A percentile compares a stretch with the other conserved stretches of the same genome.
Conservation (phyloP, 2,888 invertebrate species). For the Myopa testacea region DNA sequence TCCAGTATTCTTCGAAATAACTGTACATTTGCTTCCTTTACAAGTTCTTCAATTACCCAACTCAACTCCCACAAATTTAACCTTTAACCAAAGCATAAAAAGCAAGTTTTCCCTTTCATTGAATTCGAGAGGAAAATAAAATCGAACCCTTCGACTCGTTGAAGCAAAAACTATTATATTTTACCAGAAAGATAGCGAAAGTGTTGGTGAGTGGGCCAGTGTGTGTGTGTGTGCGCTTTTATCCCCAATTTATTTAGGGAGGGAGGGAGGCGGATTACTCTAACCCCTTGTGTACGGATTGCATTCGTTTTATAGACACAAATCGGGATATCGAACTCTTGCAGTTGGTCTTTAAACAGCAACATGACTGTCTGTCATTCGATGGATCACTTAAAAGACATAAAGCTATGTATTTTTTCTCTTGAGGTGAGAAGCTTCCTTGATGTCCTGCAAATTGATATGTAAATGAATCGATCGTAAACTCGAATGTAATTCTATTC, state of each 20-base stretch:
- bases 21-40: not conserved
- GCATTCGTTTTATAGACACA: not conserved
- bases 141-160: not conserved
- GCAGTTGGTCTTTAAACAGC: slow-evolving; percentile 3
- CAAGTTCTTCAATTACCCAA: not conserved
- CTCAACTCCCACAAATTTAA: not conserved
- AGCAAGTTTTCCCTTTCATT: slow-evolving; percentile 12
- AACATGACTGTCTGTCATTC: not conserved
- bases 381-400: too few species aligned
- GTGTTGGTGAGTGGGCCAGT: too few species aligned
- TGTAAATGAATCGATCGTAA: too few species aligned
- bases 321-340: slow-evolving; percentile 10
- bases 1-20: too few species aligned
- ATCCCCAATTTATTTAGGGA: not conserved
- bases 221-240: not conserved
- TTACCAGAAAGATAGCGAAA: not conserved
- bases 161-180: slow-evolving; percentile 1
- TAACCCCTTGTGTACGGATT: slow-evolving; percentile 1
- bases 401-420: too few species aligned
- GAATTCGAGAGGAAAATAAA: slow-evolving; percentile 5
- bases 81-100: too few species aligned
- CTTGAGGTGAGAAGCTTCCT: too few species aligned
- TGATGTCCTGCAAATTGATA: too few species aligned
- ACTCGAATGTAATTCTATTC: too few species aligned
- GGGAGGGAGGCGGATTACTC: not conserved